Percentiles rank a stretch among this genome's conserved stretches.
These are phyloP conservation scores for Germaria angustata DNA, from an alignment of 2,888 invertebrate genomes.

Conservation along the genomic window DNA sequence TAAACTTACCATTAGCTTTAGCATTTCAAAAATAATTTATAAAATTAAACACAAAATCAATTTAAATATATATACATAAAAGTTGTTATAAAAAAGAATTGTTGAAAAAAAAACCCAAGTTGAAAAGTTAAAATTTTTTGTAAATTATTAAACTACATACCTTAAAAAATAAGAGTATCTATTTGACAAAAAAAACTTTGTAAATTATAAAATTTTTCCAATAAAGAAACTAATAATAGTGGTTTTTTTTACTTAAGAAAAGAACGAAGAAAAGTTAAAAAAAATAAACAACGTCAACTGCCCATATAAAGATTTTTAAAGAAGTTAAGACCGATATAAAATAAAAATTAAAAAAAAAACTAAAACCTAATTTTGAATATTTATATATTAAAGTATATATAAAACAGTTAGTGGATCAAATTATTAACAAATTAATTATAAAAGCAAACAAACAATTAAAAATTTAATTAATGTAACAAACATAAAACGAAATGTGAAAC, in stretches of 20 bases:
- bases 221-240: constrained; percentile 33
- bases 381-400: constrained; percentile 34
- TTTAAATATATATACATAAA: constrained; percentile 51
- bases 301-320: constrained; percentile 70
- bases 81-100: constrained; percentile 62
- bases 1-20: constrained; percentile 68
- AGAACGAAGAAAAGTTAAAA: constrained; percentile 37
- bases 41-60: constrained; percentile 14
- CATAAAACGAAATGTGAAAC: constrained; percentile 18
- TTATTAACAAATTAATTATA: constrained; percentile 53
- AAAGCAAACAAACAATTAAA: constrained; percentile 49
- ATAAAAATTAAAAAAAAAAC: constrained; percentile 31
- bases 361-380: constrained; percentile 52
- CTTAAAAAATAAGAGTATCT: constrained; percentile 25
- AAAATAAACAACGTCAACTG: constrained; percentile 70
- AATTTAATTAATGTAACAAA: constrained; percentile 51
- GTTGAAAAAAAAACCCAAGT: constrained; percentile 55
- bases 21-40: constrained; percentile 57
- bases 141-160: constrained; percentile 62
- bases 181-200: constrained; percentile 48
- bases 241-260: constrained; percentile 58
- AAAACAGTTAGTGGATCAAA: constrained; percentile 66
- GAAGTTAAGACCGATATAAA: constrained; percentile 63
- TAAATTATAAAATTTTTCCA: constrained; percentile 55
- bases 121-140: constrained; percentile 61